These are phyloP conservation scores for Ceratina japonica DNA, from an alignment of 1,140 invertebrate species.

Conservation along the genomic window DNA sequence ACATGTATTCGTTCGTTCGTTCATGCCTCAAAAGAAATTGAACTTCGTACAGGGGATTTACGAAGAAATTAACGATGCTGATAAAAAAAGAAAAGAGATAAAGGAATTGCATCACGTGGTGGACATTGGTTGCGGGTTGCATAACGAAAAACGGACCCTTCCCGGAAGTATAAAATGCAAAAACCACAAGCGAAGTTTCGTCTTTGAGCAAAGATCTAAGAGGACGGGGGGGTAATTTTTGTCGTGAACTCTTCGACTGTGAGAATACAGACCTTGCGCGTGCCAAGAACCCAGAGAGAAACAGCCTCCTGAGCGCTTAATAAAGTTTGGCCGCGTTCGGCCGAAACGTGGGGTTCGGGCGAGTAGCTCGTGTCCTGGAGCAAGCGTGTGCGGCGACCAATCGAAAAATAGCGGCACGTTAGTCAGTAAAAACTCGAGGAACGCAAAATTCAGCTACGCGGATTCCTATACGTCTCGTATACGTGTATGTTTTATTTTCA, in stretches of 20 bases:
- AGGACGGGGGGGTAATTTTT: too few relatives aligned
- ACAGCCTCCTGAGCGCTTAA: constrained; percentile 93
- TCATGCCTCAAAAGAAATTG: too few relatives aligned
- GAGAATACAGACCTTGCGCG: constrained; percentile 89
- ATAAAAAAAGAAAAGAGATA: constrained; percentile 29
- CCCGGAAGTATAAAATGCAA: too few relatives aligned
- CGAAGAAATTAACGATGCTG: constrained; percentile 39
- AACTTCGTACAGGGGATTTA: too few relatives aligned
- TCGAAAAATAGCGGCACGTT: constrained; percentile 67
- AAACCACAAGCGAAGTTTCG: too few relatives aligned
- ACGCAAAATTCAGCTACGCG: too few relatives aligned
- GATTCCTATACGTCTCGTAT: constrained; percentile 1
- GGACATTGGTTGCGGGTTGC: constrained; percentile 37
- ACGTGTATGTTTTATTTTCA: background rate
- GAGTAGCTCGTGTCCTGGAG: constrained; percentile 86
- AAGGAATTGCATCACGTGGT: constrained; percentile 62
- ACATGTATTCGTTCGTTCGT: too few relatives aligned
- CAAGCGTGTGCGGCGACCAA: constrained; percentile 70
- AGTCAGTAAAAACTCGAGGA: constrained; percentile 65
- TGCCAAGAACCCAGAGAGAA: constrained; percentile 93
- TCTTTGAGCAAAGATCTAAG: too few relatives aligned
- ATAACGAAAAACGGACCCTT: too few relatives aligned
- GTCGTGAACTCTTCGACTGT: constrained; percentile 28
- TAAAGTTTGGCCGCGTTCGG: constrained; percentile 83
- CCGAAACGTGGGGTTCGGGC: constrained; percentile 83